Base-by-base conservation (phyloP, 2,888 invertebrate species). In the Anthophora plumipes region DNA sequence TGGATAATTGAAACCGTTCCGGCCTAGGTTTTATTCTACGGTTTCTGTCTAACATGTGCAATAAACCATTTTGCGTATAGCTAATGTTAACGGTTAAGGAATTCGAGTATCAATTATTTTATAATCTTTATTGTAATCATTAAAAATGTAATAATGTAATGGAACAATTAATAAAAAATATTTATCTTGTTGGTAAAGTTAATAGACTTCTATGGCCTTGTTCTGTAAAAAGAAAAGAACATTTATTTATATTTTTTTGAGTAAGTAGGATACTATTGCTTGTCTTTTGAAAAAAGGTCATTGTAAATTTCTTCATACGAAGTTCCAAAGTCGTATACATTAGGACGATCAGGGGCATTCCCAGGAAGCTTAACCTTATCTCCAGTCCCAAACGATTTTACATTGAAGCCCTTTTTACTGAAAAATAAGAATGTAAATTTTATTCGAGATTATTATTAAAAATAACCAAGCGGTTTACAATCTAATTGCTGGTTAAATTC, bases 41-140 rank as follows among this genome's bases (percentile, higher is more conserved):
- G 94, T 99, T 99, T 88, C 99, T 95, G 92, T 99, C 99, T 89
- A 99, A 94, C 97, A 99, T 99, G 92, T 99, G 98, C 71, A 99
- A 95, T 76, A 99, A 95, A 41, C 99, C 99, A 94, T 99, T 99
- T 94, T 99, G 99, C 57, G 99, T 99, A 92, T 99, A 99, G 92
- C 96, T 96, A 88, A 78, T 74, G 61, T 78, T 31, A n/a, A 78
- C 48, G 55, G 75, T 90, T 90, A 91, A 92, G 90, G 88, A 91
- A 77, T 25, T 69, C 14, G 43, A 22, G 5, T 17, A 43, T 70
- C 12, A 20, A n/a, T 48, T 63, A 64, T 39, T 54, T 25, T 17
- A 59, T 25, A 25, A 20, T 20, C 3, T 11, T 41, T 66, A 43
- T 55, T 8, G 0, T n/a, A 31, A 8, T 31, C 7, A 9, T 59